Percentiles rank a stretch among this genome's conserved stretches.
Conservation (phyloP, 1,140 invertebrate genomes). For the Pachypsylla venusta region DNA sequence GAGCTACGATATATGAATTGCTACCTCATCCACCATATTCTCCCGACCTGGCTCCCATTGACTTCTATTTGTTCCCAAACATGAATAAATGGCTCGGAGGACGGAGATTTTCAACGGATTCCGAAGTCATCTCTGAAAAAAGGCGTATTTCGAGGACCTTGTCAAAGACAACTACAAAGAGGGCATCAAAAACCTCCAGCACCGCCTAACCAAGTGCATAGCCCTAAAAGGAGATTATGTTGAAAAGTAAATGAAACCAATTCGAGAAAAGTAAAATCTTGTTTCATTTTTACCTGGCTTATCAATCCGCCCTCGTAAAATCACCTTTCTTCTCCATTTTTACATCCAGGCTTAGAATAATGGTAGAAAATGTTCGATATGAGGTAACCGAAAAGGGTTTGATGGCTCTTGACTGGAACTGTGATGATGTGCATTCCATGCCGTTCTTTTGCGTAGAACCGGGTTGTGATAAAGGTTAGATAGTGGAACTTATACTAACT, state of each 20-base stretch:
- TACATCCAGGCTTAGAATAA: too few species aligned
- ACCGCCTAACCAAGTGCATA: not conserved
- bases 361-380: too few species aligned
- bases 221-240: conserved; percentile 7
- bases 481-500: too few species aligned
- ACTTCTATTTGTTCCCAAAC: conserved; percentile 30
- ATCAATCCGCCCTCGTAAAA: not conserved
- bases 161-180: not conserved
- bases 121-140: conserved; percentile 16
- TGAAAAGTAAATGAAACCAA: conserved; percentile 8
- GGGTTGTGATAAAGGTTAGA: too few species aligned
- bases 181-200: conserved; percentile 19
- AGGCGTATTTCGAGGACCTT: conserved; percentile 4
- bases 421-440: too few species aligned
- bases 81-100: conserved; percentile 27
- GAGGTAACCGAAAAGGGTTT: too few species aligned
- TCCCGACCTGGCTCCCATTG: conserved; percentile 31
- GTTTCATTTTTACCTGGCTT: not conserved
- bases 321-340: too few species aligned
- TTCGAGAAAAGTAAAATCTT: not conserved
- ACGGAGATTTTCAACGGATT: conserved; percentile 26
- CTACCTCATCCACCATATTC: conserved; percentile 34
- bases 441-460: too few species aligned
- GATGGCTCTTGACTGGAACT: too few species aligned
- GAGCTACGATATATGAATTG: conserved; percentile 27